A percentile compares a stretch with the other conserved stretches of the same genome.
phyloP scores from a whole-genome alignment of 92 coral and sea anemone species.

The Paramuricea clavata region DNA sequence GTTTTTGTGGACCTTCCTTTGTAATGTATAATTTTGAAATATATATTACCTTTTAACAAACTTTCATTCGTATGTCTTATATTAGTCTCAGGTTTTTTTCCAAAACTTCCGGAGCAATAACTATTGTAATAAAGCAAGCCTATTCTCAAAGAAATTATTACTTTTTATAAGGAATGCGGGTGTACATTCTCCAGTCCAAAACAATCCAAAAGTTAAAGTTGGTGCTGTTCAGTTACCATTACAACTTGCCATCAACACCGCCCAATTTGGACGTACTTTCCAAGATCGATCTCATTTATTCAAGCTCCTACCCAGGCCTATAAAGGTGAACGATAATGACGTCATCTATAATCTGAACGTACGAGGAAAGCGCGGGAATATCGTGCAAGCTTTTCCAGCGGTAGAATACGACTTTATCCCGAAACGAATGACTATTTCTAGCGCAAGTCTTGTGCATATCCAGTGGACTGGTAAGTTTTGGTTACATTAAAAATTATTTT shows the following conservation, averaged over 20 bases:
- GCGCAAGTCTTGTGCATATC: slow-evolving; percentile 78
- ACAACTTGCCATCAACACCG: slow-evolving; percentile 94
- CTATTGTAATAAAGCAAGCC: too few relatives aligned
- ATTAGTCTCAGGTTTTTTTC: too few relatives aligned
- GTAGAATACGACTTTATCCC: slow-evolving; percentile 98
- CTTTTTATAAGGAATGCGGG: slow-evolving; percentile 47
- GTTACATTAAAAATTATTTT: background rate
- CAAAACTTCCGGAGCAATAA: too few relatives aligned
- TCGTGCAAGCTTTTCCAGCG: slow-evolving; percentile 94
- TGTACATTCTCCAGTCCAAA: slow-evolving; percentile 79
- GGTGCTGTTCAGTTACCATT: slow-evolving; percentile 82
- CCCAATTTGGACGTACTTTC: slow-evolving; percentile 96
- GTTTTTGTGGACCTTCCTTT: too few relatives aligned
- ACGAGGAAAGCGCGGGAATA: slow-evolving; percentile 96
- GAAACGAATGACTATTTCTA: slow-evolving; percentile 59
- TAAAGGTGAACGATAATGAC: slow-evolving; percentile 64
- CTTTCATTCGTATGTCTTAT: too few relatives aligned
- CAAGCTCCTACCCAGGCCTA: slow-evolving; percentile 71
- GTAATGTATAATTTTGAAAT: too few relatives aligned
- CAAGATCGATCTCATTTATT: slow-evolving; percentile 94
- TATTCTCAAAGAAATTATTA: too few relatives aligned
- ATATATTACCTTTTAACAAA: too few relatives aligned
- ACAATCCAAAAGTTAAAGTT: slow-evolving; percentile 91
- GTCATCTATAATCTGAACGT: slow-evolving; percentile 86
- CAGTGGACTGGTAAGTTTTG: slow-evolving; percentile 90